Percentiles rank a stretch among this genome's conserved stretches.
Conservation (phyloP, 2,113 vertebrate genomes). For the Sinocyclocheilus anophthalmus region DNA sequence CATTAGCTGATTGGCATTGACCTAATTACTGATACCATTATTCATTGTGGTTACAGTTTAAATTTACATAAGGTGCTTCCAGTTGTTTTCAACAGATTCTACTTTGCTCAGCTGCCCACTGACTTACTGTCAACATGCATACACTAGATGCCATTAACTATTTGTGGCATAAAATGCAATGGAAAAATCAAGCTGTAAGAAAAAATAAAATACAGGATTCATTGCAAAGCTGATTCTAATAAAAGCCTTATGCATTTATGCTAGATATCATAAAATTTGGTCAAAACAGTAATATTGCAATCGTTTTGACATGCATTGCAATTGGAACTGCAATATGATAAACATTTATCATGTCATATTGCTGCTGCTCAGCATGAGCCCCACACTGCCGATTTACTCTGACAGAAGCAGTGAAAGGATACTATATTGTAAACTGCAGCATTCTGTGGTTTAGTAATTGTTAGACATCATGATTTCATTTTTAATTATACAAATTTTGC, state of each 20-base stretch:
- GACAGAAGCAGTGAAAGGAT: neutral
- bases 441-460: neutral
- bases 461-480: neutral
- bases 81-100: conserved; percentile 25
- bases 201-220: neutral
- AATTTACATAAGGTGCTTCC: conserved; percentile 32
- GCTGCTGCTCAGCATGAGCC: neutral
- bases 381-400: neutral
- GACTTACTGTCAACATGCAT: conserved; percentile 43
- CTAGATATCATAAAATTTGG: neutral
- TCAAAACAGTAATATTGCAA: neutral
- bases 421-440: neutral
- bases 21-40: neutral
- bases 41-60: conserved; percentile 26
- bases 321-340: neutral
- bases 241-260: neutral
- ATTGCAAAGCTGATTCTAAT: neutral
- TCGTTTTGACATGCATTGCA: neutral
- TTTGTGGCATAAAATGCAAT: neutral
- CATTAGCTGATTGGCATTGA: neutral
- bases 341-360: neutral
- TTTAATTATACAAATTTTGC: neutral
- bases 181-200: neutral
- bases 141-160: conserved; percentile 24
- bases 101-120: neutral